These are phyloP conservation scores for Lophius piscatorius DNA, from an alignment of 2,113 vertebrate genomes.

Conservation along the genomic window DNA sequence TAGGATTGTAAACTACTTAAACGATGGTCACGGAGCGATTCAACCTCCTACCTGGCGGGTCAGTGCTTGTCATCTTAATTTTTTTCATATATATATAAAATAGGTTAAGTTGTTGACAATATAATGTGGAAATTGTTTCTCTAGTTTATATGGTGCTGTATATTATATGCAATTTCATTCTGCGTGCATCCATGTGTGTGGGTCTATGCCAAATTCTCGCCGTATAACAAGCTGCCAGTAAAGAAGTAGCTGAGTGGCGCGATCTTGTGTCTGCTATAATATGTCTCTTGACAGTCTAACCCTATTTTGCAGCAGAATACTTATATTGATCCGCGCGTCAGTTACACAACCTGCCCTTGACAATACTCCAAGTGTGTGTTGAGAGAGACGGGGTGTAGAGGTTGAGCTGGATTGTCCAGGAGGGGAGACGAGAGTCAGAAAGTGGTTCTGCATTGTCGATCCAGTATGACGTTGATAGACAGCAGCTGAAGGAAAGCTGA, in stretches of 20 bases:
- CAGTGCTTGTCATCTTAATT: too few relatives aligned
- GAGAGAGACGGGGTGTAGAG: constrained; percentile 34
- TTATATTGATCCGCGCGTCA: constrained; percentile 75
- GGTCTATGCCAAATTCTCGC: constrained; percentile 25
- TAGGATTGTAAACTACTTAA: too few relatives aligned
- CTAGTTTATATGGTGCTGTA: background rate
- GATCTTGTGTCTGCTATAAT: constrained; percentile 58
- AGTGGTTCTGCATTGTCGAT: constrained; percentile 86
- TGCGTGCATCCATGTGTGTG: background rate
- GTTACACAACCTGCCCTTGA: constrained; percentile 76
- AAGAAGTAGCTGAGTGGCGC: constrained; percentile 35
- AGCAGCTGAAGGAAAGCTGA: constrained; percentile 84
- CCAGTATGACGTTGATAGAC: constrained; percentile 85
- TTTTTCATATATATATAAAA: too few relatives aligned
- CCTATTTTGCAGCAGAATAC: constrained; percentile 69
- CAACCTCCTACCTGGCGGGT: too few relatives aligned
- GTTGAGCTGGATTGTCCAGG: constrained; percentile 66
- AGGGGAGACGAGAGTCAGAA: constrained; percentile 70
- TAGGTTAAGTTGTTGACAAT: too few relatives aligned
- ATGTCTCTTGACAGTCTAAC: constrained; percentile 65
- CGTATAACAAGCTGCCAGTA: constrained; percentile 23
- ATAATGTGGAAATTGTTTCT: too few relatives aligned
- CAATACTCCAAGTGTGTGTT: constrained; percentile 55
- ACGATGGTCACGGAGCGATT: too few relatives aligned
- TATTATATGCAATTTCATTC: background rate